phyloP scores from a whole-genome alignment of 2,797 vertebrate genomes.

The Crenuchus spilurus region DNA sequence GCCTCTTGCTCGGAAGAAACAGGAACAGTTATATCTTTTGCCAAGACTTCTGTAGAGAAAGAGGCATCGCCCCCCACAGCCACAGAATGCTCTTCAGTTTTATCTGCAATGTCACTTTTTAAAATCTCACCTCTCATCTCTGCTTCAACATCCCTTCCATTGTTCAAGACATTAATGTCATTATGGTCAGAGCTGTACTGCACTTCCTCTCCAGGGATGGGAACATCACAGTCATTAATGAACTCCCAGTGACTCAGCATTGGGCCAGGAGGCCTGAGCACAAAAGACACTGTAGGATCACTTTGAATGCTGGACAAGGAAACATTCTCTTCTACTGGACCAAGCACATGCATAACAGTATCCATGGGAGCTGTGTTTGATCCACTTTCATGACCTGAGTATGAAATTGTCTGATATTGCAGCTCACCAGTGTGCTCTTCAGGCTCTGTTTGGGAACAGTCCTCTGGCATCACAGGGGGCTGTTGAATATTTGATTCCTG shows the following conservation, averaged over 20 bases:
- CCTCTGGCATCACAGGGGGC: slow-evolving; percentile 24
- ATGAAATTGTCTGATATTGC: slow-evolving; percentile 49
- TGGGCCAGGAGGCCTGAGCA: slow-evolving; percentile 65
- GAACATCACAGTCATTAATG: slow-evolving; percentile 66
- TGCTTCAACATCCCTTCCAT: slow-evolving; percentile 16
- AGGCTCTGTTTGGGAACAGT: slow-evolving; percentile 45
- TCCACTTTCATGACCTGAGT: slow-evolving; percentile 33
- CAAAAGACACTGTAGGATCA: slow-evolving; percentile 50
- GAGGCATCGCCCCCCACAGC: neutral
- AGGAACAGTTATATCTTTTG: neutral
- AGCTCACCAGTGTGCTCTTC: slow-evolving; percentile 39
- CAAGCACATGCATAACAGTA: slow-evolving; percentile 43
- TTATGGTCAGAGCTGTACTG: slow-evolving; percentile 28
- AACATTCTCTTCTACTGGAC: slow-evolving; percentile 47
- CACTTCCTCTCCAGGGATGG: slow-evolving; percentile 57
- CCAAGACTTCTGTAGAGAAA: neutral
- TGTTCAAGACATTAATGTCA: slow-evolving; percentile 2
- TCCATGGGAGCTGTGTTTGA: slow-evolving; percentile 25
- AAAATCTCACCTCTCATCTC: slow-evolving; percentile 21
- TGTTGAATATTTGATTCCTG: slow-evolving; percentile 42
- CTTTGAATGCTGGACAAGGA: slow-evolving; percentile 43
- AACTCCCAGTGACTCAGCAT: slow-evolving; percentile 77
- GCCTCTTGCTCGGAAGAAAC: neutral
- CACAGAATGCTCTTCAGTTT: slow-evolving; percentile 12
- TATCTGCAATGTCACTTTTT: slow-evolving; percentile 22